phyloP scores from a whole-genome alignment of 2,797 vertebrate genomes.

The Chaunax sp. region DNA sequence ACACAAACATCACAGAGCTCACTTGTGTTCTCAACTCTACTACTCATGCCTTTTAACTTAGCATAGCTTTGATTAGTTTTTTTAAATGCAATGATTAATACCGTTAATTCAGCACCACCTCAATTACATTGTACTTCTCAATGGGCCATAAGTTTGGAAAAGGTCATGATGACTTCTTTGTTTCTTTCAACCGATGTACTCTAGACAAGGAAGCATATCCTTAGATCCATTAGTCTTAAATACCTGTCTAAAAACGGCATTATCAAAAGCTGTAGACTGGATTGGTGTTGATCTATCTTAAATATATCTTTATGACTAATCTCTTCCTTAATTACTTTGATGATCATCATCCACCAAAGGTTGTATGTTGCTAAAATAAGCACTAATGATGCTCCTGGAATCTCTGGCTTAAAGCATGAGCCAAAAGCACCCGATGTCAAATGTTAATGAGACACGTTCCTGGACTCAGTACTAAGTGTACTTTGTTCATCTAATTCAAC shows the following conservation, averaged over 20 bases:
- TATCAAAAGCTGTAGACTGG: slow-evolving; percentile 1
- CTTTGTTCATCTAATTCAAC: not conserved
- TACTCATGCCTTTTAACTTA: no score
- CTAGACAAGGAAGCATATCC: not conserved
- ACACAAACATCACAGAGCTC: no score
- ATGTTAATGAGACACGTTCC: no score
- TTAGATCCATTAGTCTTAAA: not conserved
- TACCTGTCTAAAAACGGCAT: not conserved
- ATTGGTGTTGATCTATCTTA: not conserved
- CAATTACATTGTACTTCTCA: slow-evolving; percentile 6
- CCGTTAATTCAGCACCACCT: slow-evolving; percentile 15
- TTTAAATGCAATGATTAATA: slow-evolving; percentile 17
- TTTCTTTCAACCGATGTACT: not conserved
- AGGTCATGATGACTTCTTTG: not conserved
- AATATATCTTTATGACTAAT: not conserved
- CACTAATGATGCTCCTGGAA: no score
- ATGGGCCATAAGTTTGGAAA: not conserved
- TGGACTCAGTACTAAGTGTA: no score
- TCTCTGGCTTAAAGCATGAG: no score
- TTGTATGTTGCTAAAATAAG: no score
- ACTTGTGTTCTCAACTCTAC: no score
- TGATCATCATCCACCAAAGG: no score
- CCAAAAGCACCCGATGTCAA: no score
- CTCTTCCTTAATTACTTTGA: not conserved
- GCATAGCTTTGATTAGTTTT: slow-evolving; percentile 39